Base-by-base conservation (phyloP, 2,113 vertebrate species). In the Saguinus imperator region DNA sequence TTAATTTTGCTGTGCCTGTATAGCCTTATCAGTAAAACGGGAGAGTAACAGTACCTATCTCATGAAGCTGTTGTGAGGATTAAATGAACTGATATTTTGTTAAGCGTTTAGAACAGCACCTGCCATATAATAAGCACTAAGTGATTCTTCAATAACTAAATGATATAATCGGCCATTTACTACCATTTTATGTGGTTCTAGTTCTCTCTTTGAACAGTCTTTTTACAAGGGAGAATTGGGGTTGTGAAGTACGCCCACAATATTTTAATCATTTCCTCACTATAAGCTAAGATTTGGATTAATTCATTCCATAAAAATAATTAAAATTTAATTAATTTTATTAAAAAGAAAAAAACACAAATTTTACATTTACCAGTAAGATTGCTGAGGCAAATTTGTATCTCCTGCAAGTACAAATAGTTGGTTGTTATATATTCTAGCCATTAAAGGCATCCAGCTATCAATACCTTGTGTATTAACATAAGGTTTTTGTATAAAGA, bases 401-500 rank as follows among this genome's bases (percentile, higher is more conserved):
- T 89, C 98, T 92, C 84, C 98, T 98, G 88, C 97, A 98, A 98
- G 94, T 94, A 92, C 97, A 98, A 98, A 98, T 20, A 90, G 86
- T 96, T 21, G 48, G 94, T 45, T 98, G 95, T 96, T 98, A 96
- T 97, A 98, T 98, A 95, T 98, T 98, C 98, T 91, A 88, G 87
- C 96, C 94, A 95, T 98, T 98, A 98, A 98, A 98, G 89, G 94
- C 91, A 96, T 95, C 96, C 91, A 95, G 85, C 94, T 98, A 98
- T 99, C 98, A 99, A 99, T 99, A 99, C 97, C 97, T 96, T 96
- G 96, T 96, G 94, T 81, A 97, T 97, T 98, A 98, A 98, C 97
- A 98, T 97, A 55, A 80, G 88, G 96, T 45, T 97, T 98, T 98
- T 98, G 98, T 98, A 98, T 98, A 98, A 98, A 98, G 98, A 99